Conservation (phyloP, 1,140 invertebrate genomes). For the Orchesella cincta region DNA sequence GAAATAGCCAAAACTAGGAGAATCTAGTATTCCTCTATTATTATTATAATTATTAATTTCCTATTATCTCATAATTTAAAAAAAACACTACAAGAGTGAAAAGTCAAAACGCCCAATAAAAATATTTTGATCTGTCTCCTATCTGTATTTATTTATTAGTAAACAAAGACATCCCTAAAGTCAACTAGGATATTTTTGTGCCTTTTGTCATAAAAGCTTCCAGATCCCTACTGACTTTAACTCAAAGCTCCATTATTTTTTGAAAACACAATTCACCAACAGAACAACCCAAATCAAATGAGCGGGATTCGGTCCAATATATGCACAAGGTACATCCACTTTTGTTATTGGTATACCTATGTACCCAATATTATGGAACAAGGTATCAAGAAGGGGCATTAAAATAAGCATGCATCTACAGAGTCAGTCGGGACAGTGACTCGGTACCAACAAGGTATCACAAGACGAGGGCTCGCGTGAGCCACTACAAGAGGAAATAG, state of each 20-base stretch:
- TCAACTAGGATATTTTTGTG: no score
- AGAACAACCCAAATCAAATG: conserved; percentile 4
- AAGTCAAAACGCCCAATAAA: neutral
- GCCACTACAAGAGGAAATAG: conserved; percentile 1
- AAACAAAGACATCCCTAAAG: no score
- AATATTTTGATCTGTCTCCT: neutral
- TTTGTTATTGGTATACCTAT: neutral
- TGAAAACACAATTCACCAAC: neutral
- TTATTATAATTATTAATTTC: neutral
- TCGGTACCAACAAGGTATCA: conserved; percentile 23
- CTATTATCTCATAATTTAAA: neutral
- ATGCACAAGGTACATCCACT: neutral
- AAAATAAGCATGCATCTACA: conserved; percentile 16
- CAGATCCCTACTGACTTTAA: no score
- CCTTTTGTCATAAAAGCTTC: no score
- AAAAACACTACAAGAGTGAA: neutral
- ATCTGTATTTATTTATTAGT: neutral
- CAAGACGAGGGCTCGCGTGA: conserved; percentile 22
- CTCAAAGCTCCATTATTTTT: neutral
- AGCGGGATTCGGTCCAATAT: conserved; percentile 16
- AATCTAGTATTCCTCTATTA: no score
- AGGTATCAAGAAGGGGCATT: conserved; percentile 15
- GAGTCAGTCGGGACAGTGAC: conserved; percentile 26
- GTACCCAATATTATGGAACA: conserved; percentile 21
- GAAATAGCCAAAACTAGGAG: no score